Evolutionary conservation across 2,888 invertebrate genomes (phyloP), one percentile per base, ranked within the genome.

Genomic region (Nomada lathburiana): DNA sequence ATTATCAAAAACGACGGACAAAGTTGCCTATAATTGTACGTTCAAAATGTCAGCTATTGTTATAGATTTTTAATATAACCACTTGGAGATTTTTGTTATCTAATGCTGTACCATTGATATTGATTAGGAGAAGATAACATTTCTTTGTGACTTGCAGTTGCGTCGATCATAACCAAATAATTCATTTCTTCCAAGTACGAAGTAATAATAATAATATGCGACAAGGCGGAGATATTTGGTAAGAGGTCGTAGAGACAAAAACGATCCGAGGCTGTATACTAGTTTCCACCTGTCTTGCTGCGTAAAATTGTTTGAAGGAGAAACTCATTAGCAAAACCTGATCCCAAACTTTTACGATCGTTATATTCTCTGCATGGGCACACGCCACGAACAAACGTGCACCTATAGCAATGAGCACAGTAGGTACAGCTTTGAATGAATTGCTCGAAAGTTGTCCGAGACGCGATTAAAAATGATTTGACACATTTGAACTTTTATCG

Each of bases 271-370:
- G 65, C 26, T 2, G 53, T 29, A 7, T 67, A 67, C 65, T 2
- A 67, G 52, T 67, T 67, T 67, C 36, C 52, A n/a, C n/a, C 16
- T 67, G 53, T 29, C 42, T 44, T 11, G n/a, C 53, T n/a, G 18
- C 18, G 18, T 23, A 2, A 57, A 42, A 36, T 44, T 55, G n/a
- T 42, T 55, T 57, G 44, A 18, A 52, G 18, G 52, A 44, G 57
- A 57, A 69, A 57, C 68, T 69, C 68, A 55, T 69, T 57, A 69
- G 57, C 53, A 55, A 18, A 44, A 69, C 42, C 57, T 44, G 68
- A 69, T 67, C 36, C 18, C 18, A 29, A 36, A 67, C n/a, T 47
- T 65, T 50, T 65, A 50, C 50, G 1, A 36, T 18, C 18, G 5
- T 18, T 65, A 23, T 18, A 26, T 52, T 67, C 52, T 53, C 65